Percentiles rank a stretch among this genome's conserved stretches.
phyloP scores from a whole-genome alignment of 2,113 vertebrate species.

The Oostethus manadensis region DNA sequence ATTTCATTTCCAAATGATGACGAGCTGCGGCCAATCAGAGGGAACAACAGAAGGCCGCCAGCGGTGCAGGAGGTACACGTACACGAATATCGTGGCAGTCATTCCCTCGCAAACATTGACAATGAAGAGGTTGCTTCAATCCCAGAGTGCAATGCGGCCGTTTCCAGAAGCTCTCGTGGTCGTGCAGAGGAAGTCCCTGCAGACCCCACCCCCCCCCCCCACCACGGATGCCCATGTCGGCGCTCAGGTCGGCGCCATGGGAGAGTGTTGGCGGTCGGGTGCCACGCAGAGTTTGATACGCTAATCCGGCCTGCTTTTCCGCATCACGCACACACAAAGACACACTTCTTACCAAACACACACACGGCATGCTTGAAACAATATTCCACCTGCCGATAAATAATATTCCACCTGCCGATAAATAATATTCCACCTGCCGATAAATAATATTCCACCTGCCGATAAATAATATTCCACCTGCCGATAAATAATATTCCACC shows the following conservation, averaged over 20 bases:
- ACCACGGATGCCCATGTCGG: constrained; percentile 27
- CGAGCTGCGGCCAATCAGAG: too few species aligned
- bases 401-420: too few species aligned
- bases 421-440: too few species aligned
- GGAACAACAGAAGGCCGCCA: too few species aligned
- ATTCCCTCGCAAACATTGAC: background rate
- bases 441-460: too few species aligned
- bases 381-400: too few species aligned
- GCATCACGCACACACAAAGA: constrained; percentile 7
- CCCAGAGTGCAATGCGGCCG: constrained; percentile 1
- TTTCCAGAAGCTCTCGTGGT: constrained; percentile 14
- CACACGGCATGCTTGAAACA: too few species aligned
- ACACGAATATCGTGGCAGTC: too few species aligned
- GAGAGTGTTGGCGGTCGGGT: constrained; percentile 51
- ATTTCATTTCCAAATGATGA: too few species aligned
- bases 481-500: too few species aligned
- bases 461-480: too few species aligned
- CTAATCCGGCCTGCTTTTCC: constrained; percentile 63
- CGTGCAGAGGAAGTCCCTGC: constrained; percentile 12
- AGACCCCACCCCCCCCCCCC: constrained; percentile 4
- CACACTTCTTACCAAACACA: background rate
- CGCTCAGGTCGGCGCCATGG: constrained; percentile 33
- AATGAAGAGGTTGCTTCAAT: constrained; percentile 1
- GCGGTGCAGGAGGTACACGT: too few species aligned
- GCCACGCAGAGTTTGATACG: constrained; percentile 60